phyloP scores from a whole-genome alignment of 37 sponge, comb jelly and placozoan genomes.

The Cladorhizidae sp. region DNA sequence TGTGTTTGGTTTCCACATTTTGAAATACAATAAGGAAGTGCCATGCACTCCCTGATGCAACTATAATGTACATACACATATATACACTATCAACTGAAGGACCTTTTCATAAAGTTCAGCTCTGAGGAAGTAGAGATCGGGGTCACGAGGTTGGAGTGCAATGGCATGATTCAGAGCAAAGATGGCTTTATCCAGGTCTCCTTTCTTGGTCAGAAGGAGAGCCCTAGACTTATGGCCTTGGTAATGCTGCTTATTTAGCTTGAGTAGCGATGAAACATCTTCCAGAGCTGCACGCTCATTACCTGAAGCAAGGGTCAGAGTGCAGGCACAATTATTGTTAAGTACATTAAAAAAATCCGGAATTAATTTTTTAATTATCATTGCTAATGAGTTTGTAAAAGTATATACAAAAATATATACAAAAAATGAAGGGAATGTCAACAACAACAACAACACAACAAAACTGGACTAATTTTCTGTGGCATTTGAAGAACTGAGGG shows the following conservation, averaged over 20 bases:
- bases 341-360: too few species aligned
- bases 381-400: too few species aligned
- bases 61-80: neutral
- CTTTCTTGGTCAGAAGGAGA: neutral
- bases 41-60: neutral
- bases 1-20: too few species aligned
- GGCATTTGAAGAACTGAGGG: too few species aligned
- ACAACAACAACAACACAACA: too few species aligned
- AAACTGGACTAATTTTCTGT: too few species aligned
- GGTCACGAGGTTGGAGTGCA: constrained; percentile 34
- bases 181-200: constrained; percentile 33
- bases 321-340: too few species aligned
- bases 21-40: too few species aligned
- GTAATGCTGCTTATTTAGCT: constrained; percentile 64
- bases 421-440: too few species aligned
- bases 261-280: constrained; percentile 61
- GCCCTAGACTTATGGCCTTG: constrained; percentile 60
- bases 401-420: too few species aligned
- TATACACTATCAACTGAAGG: neutral
- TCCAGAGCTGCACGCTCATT: constrained; percentile 54
- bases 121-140: constrained; percentile 66
- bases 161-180: constrained; percentile 59
- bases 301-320: neutral
- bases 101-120: constrained; percentile 82
- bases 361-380: too few species aligned